Evolutionary conservation across 1,140 invertebrate genomes (phyloP).

Genomic region (Bombus affinis): DNA sequence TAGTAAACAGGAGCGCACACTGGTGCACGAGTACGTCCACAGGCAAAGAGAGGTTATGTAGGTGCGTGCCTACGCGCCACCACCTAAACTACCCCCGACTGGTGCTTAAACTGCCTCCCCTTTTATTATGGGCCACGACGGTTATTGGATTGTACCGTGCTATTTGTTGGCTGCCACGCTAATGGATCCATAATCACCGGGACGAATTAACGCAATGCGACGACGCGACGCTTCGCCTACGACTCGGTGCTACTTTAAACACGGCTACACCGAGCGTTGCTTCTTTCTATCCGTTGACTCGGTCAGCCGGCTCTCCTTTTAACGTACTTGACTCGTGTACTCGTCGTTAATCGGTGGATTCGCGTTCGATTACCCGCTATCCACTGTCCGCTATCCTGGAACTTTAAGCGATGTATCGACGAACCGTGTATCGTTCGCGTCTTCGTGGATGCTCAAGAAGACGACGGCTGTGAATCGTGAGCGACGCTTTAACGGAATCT

Average conservation of each 20-base stretch:
- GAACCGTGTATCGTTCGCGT: background rate
- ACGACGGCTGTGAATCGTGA: background rate
- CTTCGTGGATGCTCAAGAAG: no score
- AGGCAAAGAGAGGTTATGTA: background rate
- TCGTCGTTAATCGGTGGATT: background rate
- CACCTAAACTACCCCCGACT: slow-evolving; percentile 78
- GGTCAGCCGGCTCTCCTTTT: no score
- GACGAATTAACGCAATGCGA: slow-evolving; percentile 73
- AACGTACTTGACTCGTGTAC: background rate
- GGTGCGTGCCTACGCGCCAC: slow-evolving; percentile 28
- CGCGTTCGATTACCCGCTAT: no score
- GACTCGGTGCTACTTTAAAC: slow-evolving; percentile 56
- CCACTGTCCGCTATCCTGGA: background rate
- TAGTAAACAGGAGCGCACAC: slow-evolving; percentile 21
- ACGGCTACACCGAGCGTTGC: background rate
- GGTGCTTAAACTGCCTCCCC: slow-evolving; percentile 76
- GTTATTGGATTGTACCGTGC: slow-evolving; percentile 79
- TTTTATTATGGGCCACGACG: slow-evolving; percentile 76
- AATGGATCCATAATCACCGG: slow-evolving; percentile 81
- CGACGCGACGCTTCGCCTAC: slow-evolving; percentile 55
- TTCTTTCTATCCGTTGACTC: background rate
- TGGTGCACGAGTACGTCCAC: no score
- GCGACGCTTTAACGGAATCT: background rate
- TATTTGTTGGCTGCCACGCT: slow-evolving; percentile 79
- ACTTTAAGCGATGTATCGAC: background rate